Evolutionary conservation across 2,888 invertebrate genomes (phyloP).

Genomic region (Autographa gamma): DNA sequence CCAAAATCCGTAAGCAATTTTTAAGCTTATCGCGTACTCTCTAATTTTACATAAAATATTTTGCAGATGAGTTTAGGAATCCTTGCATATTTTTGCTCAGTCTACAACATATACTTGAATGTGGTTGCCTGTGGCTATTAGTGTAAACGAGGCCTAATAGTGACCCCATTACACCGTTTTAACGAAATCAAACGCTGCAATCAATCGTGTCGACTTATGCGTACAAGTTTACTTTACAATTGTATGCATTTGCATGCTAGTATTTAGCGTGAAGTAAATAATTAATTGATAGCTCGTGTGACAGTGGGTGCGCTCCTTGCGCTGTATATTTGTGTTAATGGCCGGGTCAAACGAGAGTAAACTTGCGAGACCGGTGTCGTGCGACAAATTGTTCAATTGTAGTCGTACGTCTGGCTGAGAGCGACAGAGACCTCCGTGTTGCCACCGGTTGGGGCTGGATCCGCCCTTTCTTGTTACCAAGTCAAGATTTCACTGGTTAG

Average conservation of each 20-base stretch:
- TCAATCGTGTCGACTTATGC: constrained; percentile 20
- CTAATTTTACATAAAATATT: no score
- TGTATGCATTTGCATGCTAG: constrained; percentile 27
- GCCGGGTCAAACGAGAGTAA: constrained; percentile 53
- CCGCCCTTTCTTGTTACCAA: constrained; percentile 40
- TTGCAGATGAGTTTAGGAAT: no score
- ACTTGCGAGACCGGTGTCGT: constrained; percentile 60
- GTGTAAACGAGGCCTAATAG: neutral
- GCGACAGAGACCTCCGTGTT: constrained; percentile 59
- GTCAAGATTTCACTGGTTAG: constrained; percentile 15
- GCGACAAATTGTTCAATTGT: constrained; percentile 78
- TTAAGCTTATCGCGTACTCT: no score
- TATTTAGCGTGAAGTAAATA: constrained; percentile 37
- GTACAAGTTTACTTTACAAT: constrained; percentile 34
- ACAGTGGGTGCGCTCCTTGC: constrained; percentile 32
- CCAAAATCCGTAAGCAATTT: no score
- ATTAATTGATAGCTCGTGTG: constrained; percentile 40
- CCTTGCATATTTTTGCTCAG: neutral
- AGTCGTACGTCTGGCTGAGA: constrained; percentile 69
- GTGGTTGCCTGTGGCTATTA: neutral
- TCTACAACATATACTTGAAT: neutral
- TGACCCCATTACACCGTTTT: constrained; percentile 8
- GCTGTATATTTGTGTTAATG: constrained; percentile 43
- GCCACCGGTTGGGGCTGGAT: constrained; percentile 23
- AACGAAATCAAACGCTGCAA: constrained; percentile 22